A percentile compares a stretch with the other conserved stretches of the same genome.
These are phyloP conservation scores for Herpetotheres cachinnans DNA, from an alignment of 2,113 vertebrate species.

Conservation along the genomic window DNA sequence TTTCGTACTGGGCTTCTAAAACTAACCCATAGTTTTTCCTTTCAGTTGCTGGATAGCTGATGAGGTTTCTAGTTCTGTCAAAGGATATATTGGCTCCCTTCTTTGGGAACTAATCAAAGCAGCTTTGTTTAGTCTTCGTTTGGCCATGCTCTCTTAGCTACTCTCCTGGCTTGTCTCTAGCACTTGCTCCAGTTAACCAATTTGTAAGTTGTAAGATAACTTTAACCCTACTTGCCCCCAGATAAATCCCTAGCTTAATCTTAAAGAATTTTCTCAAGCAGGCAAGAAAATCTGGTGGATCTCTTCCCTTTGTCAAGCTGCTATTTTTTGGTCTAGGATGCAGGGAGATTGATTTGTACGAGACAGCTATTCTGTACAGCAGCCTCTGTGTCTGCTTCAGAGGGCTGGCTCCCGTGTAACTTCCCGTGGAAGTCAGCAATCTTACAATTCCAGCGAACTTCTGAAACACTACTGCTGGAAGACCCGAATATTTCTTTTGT, in stretches of 20 bases:
- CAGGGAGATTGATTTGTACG: background rate
- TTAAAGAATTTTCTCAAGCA: background rate
- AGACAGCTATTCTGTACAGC: background rate
- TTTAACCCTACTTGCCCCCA: background rate
- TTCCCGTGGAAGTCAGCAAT: background rate
- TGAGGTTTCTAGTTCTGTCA: constrained; percentile 22
- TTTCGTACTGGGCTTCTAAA: constrained; percentile 19
- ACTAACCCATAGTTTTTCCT: constrained; percentile 35
- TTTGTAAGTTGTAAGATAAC: background rate
- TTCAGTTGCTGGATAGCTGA: constrained; percentile 44
- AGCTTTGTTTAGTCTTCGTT: constrained; percentile 45
- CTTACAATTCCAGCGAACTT: background rate
- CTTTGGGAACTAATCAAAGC: constrained; percentile 41
- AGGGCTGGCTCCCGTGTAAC: background rate
- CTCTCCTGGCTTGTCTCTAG: constrained; percentile 55
- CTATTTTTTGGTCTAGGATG: background rate
- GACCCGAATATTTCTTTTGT: background rate
- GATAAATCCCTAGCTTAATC: background rate
- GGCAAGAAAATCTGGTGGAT: background rate
- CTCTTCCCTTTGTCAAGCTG: background rate
- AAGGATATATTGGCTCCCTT: constrained; percentile 7
- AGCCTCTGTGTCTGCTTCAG: background rate
- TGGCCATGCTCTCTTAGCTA: constrained; percentile 46
- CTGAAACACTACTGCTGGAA: background rate
- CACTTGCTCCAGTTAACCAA: constrained; percentile 52